Evolutionary conservation across 2,797 vertebrate species (phyloP).

Genomic region (Spinus olivaceus): DNA sequence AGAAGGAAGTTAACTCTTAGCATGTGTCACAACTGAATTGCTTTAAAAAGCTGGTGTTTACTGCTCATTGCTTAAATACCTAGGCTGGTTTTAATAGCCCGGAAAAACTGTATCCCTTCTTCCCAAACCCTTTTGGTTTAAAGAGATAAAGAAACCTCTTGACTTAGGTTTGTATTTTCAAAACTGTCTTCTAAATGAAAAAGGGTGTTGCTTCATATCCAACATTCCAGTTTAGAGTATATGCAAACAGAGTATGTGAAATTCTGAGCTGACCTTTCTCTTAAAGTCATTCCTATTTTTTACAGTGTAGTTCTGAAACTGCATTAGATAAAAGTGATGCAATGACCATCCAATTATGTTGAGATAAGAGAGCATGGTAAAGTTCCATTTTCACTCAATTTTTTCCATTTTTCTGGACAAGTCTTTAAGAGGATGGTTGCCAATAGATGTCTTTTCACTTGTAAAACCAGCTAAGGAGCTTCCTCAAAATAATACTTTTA

Average conservation of each 20-base stretch:
- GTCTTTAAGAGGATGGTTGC: not conserved
- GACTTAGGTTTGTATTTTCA: not conserved
- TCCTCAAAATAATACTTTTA: not conserved
- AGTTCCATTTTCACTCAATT: not conserved
- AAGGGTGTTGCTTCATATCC: not conserved
- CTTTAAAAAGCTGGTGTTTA: not conserved
- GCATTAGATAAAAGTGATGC: not conserved
- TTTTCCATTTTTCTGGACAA: not conserved
- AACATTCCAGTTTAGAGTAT: not conserved
- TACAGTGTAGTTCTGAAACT: not conserved
- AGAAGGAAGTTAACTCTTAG: not conserved
- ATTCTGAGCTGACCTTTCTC: not conserved
- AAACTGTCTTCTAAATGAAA: not conserved
- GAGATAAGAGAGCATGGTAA: not conserved
- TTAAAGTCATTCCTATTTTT: not conserved
- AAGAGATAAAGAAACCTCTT: not conserved
- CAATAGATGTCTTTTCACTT: not conserved
- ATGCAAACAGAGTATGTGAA: not conserved
- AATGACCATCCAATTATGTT: not conserved
- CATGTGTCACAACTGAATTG: not conserved
- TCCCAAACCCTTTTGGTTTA: not conserved
- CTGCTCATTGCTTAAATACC: not conserved
- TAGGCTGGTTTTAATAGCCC: not conserved
- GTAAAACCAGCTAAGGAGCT: not conserved
- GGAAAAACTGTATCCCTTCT: not conserved